phyloP scores from a whole-genome alignment of 1,140 invertebrate species.

The Lethrus apterus region DNA sequence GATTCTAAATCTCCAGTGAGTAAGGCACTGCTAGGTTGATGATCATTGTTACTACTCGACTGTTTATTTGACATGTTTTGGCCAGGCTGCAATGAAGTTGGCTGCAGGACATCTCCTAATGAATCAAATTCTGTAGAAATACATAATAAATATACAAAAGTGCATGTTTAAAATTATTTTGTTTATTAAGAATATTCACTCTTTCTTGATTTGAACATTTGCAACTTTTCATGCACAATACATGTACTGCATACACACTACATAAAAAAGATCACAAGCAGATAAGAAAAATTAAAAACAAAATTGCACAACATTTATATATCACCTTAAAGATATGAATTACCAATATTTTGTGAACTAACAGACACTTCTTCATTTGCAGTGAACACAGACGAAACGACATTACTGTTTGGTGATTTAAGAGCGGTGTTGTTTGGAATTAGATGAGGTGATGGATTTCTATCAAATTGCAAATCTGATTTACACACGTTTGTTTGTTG shows the following conservation, averaged over 20 bases:
- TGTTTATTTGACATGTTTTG: conserved; percentile 24
- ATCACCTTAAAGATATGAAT: conserved; percentile 18
- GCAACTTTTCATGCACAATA: too few species aligned
- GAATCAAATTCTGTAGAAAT: conserved; percentile 50
- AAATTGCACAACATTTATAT: conserved; percentile 4
- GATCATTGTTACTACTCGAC: conserved; percentile 23
- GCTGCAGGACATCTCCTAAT: conserved; percentile 63
- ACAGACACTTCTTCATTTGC: conserved; percentile 39
- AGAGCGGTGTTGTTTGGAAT: conserved; percentile 5
- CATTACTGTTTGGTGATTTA: conserved; percentile 13
- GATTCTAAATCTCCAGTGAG: conserved; percentile 88
- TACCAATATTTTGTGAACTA: conserved; percentile 30
- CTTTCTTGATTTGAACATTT: too few species aligned
- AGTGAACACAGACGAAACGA: conserved; percentile 22
- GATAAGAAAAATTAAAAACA: neutral
- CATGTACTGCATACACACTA: neutral
- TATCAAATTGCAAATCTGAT: too few species aligned
- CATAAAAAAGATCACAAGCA: conserved; percentile 5
- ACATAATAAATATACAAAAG: too few species aligned
- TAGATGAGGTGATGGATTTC: too few species aligned
- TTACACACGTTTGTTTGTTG: too few species aligned
- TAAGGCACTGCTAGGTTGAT: conserved; percentile 52
- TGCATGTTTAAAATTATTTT: too few species aligned
- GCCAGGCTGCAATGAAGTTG: conserved; percentile 36
- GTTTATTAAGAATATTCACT: too few species aligned